These are phyloP conservation scores for Alethe castanea DNA, from an alignment of 2,113 vertebrate species.

Conservation along the genomic window DNA sequence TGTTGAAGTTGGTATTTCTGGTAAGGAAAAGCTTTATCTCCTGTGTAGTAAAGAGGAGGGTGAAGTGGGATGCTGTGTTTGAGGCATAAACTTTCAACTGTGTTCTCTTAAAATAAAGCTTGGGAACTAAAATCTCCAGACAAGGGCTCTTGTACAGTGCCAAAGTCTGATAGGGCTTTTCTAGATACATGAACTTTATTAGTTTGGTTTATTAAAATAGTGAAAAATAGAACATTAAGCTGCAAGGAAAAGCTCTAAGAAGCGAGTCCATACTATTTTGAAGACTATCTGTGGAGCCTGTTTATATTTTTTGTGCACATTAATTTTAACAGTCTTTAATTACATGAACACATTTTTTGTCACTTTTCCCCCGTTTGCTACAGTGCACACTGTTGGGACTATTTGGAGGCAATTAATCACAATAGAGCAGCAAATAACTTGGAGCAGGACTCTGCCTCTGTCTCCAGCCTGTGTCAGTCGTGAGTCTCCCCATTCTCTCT, in stretches of 20 bases:
- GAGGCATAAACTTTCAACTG: not conserved
- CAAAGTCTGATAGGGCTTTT: not conserved
- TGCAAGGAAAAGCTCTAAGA: not conserved
- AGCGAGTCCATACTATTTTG: not conserved
- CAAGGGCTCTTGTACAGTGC: not conserved
- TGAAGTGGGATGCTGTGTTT: not conserved
- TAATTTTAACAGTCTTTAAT: not conserved
- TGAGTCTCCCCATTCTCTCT: not conserved
- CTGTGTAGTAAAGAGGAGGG: not conserved
- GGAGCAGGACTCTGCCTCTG: not conserved
- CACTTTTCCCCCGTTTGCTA: not conserved
- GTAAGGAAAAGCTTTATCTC: not conserved
- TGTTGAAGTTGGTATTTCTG: not conserved
- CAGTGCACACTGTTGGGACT: not conserved
- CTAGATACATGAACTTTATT: not conserved
- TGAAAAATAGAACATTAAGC: not conserved
- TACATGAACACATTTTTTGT: not conserved
- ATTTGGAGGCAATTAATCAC: not conserved
- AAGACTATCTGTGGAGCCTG: not conserved
- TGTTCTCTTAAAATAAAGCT: not conserved
- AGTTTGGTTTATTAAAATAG: not conserved
- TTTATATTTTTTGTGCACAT: not conserved
- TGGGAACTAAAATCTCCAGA: not conserved
- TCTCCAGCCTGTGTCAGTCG: not conserved
- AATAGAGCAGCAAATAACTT: accelerated